Conservation (phyloP, 2,797 vertebrate species). For the Lemur catta region DNA sequence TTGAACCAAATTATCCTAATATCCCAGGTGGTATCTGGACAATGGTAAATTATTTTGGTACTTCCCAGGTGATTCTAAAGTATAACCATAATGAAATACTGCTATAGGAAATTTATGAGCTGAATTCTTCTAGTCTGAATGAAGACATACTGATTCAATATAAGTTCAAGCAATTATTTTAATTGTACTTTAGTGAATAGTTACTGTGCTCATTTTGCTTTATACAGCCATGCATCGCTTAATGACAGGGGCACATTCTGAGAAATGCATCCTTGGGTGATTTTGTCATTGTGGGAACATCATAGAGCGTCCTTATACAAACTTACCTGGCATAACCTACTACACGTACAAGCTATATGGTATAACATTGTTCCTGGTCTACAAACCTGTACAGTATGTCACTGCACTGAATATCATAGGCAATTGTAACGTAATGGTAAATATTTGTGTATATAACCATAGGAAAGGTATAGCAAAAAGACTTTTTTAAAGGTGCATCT, state of each 20-base stretch:
- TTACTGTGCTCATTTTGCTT: slow-evolving; percentile 30
- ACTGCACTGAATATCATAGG: not conserved
- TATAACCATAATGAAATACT: not conserved
- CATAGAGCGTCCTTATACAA: not conserved
- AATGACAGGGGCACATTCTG: not conserved
- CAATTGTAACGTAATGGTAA: not conserved
- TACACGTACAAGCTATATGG: not conserved
- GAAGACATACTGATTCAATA: not conserved
- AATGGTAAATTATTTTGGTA: not conserved
- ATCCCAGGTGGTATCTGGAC: not conserved
- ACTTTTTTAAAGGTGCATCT: too few relatives aligned
- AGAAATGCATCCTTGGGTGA: not conserved
- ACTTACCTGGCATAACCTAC: not conserved
- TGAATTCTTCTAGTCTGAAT: not conserved
- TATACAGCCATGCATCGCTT: not conserved
- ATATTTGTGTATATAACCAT: not conserved
- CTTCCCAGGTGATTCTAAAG: not conserved
- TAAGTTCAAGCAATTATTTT: slow-evolving; percentile 31
- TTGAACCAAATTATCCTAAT: not conserved
- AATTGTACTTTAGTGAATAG: not conserved
- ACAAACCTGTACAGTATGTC: not conserved
- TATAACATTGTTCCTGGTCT: not conserved
- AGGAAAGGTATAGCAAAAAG: not conserved
- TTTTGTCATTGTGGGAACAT: not conserved
- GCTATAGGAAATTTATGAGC: not conserved